These are phyloP conservation scores for Chaetorhynchus papuensis DNA, from an alignment of 2,113 vertebrate genomes.

Conservation along the genomic window DNA sequence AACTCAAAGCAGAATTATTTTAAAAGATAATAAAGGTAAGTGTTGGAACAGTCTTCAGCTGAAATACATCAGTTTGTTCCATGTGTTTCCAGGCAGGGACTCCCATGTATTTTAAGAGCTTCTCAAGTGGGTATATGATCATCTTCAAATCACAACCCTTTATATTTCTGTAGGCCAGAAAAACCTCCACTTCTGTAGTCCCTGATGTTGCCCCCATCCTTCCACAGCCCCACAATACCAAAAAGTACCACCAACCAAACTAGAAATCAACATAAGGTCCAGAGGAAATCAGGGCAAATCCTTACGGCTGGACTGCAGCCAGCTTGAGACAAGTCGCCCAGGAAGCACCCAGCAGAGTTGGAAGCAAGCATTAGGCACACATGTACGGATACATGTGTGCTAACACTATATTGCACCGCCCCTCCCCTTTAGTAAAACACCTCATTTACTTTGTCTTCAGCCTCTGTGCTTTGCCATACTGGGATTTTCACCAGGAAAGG, in stretches of 20 bases:
- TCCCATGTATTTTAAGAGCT: not conserved
- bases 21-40: not conserved
- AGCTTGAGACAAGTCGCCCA: not conserved
- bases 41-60: not conserved
- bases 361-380: not conserved
- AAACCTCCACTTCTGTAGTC: not conserved
- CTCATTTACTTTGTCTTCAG: not conserved
- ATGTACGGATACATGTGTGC: rapidly evolving
- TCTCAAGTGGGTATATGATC: not conserved
- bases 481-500: not conserved
- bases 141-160: not conserved
- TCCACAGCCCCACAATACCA: not conserved
- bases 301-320: not conserved
- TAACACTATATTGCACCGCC: not conserved
- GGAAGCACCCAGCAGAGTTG: not conserved
- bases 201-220: not conserved
- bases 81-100: not conserved
- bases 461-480: not conserved
- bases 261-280: not conserved
- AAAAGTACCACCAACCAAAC: not conserved
- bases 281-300: not conserved
- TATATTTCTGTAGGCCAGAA: not conserved
- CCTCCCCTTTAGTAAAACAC: not conserved
- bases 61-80: not conserved
- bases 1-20: not conserved